Base-by-base conservation (phyloP, 2,888 invertebrate species). In the Agrypnus murinus region DNA sequence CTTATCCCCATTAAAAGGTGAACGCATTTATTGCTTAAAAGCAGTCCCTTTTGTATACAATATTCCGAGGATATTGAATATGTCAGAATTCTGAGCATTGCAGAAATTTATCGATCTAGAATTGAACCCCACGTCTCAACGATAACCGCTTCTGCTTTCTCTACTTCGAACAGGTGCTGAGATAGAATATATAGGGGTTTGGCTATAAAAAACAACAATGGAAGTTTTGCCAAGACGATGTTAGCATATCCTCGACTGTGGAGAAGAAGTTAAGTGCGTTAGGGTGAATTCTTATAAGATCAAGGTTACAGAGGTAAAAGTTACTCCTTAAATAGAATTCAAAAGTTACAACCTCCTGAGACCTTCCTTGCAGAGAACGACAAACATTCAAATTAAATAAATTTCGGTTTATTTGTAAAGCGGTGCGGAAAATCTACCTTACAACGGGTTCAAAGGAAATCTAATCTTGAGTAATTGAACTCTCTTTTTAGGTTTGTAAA, bases 401-500 rank as follows among this genome's bases (percentile, higher is more conserved):
- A 57, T 60, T 60, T 60, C 38, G 60, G 45, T 60, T 60, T 60
- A 46, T 60, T 60, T 60, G 46, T 32, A 60, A 25, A 60, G 45
- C 46, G 12, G 46, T 31, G 34, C 46, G 32, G 45, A 60, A 60
- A 46, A 43, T 46, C 15, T 15, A 12, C 32, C 45, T 45, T 32
- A 10, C 31, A 15, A 19, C 15, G 46, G 14, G n/a, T 60, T 60
- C 15, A 46, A 60, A 34, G 45, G 36, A 38, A 60, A 45, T 45
- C 46, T 43, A 43, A 60, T 60, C 19, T 58, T 43, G 9, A 25
- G 40, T 58, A 58, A 58, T 40, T 25, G 58, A 40, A 58, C 40
- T 40, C 25, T 25, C 25, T 25, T 25, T 25, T 25, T 25, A 3
- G 25, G 25, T 25, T 25, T 25, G 5, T 2, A 25, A 25, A 5